phyloP scores from a whole-genome alignment of 2,797 vertebrate genomes.

The Nannoperca obscura region DNA sequence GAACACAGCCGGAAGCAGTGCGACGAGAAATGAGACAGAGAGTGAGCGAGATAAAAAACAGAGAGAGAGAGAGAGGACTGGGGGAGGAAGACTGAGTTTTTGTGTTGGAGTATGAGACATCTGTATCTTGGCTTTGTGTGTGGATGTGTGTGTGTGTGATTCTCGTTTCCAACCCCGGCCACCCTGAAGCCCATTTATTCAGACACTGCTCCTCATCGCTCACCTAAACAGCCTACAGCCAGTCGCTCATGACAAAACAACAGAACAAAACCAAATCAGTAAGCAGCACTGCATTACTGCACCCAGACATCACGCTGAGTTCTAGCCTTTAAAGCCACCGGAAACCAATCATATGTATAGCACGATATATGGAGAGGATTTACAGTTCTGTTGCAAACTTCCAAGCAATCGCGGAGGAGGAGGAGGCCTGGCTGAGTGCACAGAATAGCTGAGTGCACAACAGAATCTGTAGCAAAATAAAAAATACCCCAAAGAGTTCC shows the following conservation, averaged over 20 bases:
- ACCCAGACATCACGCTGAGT: conserved; percentile 41
- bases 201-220: conserved; percentile 53
- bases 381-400: conserved; percentile 27
- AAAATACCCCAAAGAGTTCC: not conserved
- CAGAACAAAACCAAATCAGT: conserved; percentile 63
- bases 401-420: not conserved
- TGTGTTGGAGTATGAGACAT: conserved; percentile 42
- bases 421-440: not conserved
- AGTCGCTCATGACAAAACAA: conserved; percentile 64
- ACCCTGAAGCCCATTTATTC: conserved; percentile 51
- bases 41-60: conserved; percentile 44
- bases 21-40: conserved; percentile 54
- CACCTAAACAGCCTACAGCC: conserved; percentile 69
- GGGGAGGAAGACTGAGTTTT: conserved; percentile 36
- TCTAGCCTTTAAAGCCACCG: conserved; percentile 16
- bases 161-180: conserved; percentile 41
- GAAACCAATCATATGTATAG: conserved; percentile 25
- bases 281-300: conserved; percentile 51
- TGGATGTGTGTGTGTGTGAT: conserved; percentile 15
- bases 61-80: conserved; percentile 13
- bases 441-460: not conserved
- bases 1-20: conserved; percentile 65
- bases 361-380: conserved; percentile 18
- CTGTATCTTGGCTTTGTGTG: conserved; percentile 36
- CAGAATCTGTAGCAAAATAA: not conserved